Base-by-base conservation (phyloP, 2,113 vertebrate species). In the Dromas ardeola region DNA sequence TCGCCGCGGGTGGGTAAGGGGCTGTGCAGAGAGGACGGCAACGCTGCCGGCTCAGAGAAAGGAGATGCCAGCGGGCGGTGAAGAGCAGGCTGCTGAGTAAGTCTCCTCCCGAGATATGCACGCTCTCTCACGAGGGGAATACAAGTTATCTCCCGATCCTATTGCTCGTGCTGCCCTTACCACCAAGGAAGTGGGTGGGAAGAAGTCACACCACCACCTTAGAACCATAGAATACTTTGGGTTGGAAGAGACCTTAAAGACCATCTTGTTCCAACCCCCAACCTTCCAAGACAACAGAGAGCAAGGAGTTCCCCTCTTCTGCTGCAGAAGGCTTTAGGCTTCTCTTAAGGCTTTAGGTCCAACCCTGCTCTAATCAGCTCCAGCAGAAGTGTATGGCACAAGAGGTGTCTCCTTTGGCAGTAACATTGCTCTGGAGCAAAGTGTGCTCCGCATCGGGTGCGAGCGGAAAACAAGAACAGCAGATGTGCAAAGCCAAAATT, bases 1-100 rank as follows among this genome's bases (percentile, higher is more conserved):
- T 4, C 1, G 0, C 58, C 0, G 0, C 0, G 0, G 67, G 82
- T 6, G 69, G 56, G 58, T 11, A 45, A 18, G 45, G 26, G 40
- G 36, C 73, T 91, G 84, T 0, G 2, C 52, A 47, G 67, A n/a
- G 42, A 67, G 50, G 30, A 78, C 2, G 2, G 30, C 36, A 66
- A 30, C 5, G 3, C 38, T 3, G 1, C 16, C 0, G 0, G 45
- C 50, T 11, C 12, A 0, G 32, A 62, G 72, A 12, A 63, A 67
- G 43, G 88, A 86, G 50, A 15, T 42, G 79, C 38, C 3, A 4
- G 58, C 42, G 59, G 88, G 53, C 8, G 1, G 22, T 21, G n/a
- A 73, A 69, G 71, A 70, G 36, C 91, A 56, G 3, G 2, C 43
- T 62, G 85, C 79, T 73, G 74, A 19, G 61, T 4, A 19, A 90